These are phyloP conservation scores for Triplophysa siluroides DNA, from an alignment of 2,113 vertebrate genomes.

Conservation along the genomic window DNA sequence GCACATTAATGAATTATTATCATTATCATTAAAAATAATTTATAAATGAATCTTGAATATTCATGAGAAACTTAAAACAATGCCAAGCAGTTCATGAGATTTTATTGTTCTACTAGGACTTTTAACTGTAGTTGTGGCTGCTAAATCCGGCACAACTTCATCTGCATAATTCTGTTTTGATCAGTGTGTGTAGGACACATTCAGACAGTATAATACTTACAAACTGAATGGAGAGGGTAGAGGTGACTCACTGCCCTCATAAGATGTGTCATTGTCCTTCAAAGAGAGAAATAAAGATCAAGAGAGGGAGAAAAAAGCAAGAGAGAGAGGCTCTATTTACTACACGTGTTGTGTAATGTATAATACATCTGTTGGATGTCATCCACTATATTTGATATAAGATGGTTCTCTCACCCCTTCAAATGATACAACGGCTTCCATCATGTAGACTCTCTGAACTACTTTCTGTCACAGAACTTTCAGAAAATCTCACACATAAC, in stretches of 20 bases:
- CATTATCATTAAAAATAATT: too few species aligned
- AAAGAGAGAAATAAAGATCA: not conserved
- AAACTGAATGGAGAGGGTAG: slow-evolving; percentile 64
- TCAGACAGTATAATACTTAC: slow-evolving; percentile 62
- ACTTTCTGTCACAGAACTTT: slow-evolving; percentile 49
- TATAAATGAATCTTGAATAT: too few species aligned
- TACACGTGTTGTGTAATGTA: not conserved
- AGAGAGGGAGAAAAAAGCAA: not conserved
- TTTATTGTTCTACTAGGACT: too few species aligned
- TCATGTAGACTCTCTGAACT: slow-evolving; percentile 55
- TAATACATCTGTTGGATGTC: not conserved
- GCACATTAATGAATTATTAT: too few species aligned
- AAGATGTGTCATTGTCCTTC: slow-evolving; percentile 72
- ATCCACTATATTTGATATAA: not conserved
- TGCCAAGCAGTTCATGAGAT: too few species aligned
- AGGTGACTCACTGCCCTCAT: slow-evolving; percentile 64
- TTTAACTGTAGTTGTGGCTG: not conserved
- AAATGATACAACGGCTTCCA: slow-evolving; percentile 70
- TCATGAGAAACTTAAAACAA: too few species aligned
- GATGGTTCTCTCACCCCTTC: slow-evolving; percentile 54
- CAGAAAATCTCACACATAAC: slow-evolving; percentile 65
- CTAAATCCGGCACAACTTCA: not conserved
- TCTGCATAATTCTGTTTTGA: not conserved
- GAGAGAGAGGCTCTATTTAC: not conserved
- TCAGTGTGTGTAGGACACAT: not conserved